Conservation (phyloP, 2,888 invertebrate genomes). For the Ecliptopera silaceata region DNA sequence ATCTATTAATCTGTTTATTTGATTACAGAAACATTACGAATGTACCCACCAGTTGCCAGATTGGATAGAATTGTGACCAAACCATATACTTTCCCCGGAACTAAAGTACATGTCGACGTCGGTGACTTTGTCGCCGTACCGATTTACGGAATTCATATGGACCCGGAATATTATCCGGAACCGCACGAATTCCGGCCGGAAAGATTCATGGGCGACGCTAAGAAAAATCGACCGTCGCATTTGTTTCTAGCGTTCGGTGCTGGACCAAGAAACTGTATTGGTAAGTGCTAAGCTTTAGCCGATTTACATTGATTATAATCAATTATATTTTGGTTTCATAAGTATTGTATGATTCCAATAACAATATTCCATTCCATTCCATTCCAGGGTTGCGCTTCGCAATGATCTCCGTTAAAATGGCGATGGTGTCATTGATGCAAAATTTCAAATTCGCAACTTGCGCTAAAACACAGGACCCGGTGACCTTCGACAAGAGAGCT, state of each 20-base stretch:
- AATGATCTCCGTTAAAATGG: constrained; percentile 75
- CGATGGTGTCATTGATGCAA: constrained; percentile 69
- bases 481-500: constrained; percentile 59
- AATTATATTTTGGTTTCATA: too few species aligned
- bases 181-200: constrained; percentile 80
- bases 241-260: constrained; percentile 80
- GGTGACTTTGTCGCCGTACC: constrained; percentile 75
- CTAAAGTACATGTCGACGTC: constrained; percentile 65
- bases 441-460: constrained; percentile 68
- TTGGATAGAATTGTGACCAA: constrained; percentile 81
- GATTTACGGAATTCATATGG: constrained; percentile 78
- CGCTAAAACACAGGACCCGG: constrained; percentile 67
- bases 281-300: constrained; percentile 41
- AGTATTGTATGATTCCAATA: too few species aligned
- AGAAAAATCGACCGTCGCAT: constrained; percentile 72
- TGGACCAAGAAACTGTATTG: constrained; percentile 80
- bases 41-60: constrained; percentile 81
- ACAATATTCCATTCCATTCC: too few species aligned
- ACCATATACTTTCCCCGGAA: constrained; percentile 77
- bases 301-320: too few species aligned
- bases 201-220: constrained; percentile 80
- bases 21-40: constrained; percentile 79
- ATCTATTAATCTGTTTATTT: background rate
- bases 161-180: constrained; percentile 80
- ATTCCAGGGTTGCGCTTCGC: constrained; percentile 79